These are phyloP conservation scores for Rhopalosiphum maidis DNA, from an alignment of 1,140 invertebrate genomes.

Conservation along the genomic window DNA sequence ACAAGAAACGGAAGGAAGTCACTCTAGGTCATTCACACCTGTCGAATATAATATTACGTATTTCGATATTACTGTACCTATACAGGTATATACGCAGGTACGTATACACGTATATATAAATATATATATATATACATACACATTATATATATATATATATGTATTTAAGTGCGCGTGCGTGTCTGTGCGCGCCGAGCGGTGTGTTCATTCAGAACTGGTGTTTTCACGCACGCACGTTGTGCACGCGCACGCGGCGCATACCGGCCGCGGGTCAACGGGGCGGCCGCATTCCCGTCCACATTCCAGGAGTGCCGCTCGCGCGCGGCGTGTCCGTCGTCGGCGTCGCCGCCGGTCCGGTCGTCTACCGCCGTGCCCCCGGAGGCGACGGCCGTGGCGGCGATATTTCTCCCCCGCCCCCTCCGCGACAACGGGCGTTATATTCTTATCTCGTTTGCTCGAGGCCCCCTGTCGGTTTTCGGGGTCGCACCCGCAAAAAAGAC, in stretches of 20 bases:
- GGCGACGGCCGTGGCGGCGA: not conserved
- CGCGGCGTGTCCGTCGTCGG: not conserved
- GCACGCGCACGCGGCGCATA: conserved; percentile 20
- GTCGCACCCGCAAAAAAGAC: not conserved
- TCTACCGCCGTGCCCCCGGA: conserved; percentile 1
- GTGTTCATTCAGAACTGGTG: conserved; percentile 56
- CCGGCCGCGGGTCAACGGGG: conserved; percentile 56
- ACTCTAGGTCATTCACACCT: conserved; percentile 57
- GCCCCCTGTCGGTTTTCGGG: not conserved
- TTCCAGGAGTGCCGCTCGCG: conserved; percentile 49
- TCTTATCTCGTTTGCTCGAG: not conserved
- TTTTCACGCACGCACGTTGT: conserved; percentile 49
- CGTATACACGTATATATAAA: not conserved
- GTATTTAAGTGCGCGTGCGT: not conserved
- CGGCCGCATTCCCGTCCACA: conserved; percentile 57
- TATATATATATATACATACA: not conserved
- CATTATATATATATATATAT: not conserved
- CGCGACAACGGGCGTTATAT: not conserved
- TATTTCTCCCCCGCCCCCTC: not conserved
- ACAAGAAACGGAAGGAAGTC: conserved; percentile 55
- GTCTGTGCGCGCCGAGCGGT: not conserved
- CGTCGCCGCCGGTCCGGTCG: conserved; percentile 30
- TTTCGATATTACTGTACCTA: conserved; percentile 32
- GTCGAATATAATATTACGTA: conserved; percentile 53
- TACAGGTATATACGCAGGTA: not conserved